Evolutionary conservation across 2,797 vertebrate species (phyloP).

Genomic region (Epinephelus malabaricus): DNA sequence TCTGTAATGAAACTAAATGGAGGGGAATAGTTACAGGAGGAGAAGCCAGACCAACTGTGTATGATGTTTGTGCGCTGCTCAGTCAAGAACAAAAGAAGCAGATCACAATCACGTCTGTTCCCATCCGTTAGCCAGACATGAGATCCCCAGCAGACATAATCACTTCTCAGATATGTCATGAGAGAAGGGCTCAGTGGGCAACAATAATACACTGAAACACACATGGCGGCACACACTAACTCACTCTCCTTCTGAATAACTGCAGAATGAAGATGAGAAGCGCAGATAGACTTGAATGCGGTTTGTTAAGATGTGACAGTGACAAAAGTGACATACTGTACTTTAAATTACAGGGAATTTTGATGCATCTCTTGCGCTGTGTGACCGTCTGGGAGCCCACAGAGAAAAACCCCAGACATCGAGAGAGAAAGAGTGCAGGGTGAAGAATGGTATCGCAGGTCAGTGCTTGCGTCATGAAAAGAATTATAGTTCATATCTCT

Average conservation of each 20-base stretch:
- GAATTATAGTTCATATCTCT: conserved; percentile 77
- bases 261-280: conserved; percentile 40
- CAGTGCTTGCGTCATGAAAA: conserved; percentile 72
- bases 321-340: conserved; percentile 42
- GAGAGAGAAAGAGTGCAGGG: conserved; percentile 19
- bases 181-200: conserved; percentile 45
- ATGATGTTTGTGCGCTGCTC: conserved; percentile 34
- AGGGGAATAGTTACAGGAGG: conserved; percentile 40
- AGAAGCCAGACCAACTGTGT: conserved; percentile 19
- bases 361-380: conserved; percentile 51
- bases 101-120: conserved; percentile 57
- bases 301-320: conserved; percentile 21
- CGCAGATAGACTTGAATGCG: conserved; percentile 39
- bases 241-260: conserved; percentile 13
- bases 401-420: conserved; percentile 47
- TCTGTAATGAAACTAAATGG: conserved; percentile 64
- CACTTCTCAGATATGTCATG: conserved; percentile 51
- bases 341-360: conserved; percentile 48
- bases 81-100: conserved; percentile 61
- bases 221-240: conserved; percentile 18
- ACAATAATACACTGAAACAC: conserved; percentile 34
- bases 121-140: conserved; percentile 54
- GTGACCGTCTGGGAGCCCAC: conserved; percentile 22
- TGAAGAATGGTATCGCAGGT: conserved; percentile 62
- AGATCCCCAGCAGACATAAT: conserved; percentile 56